These are phyloP conservation scores for Drosophila simulans DNA, from an alignment of 1,140 invertebrate species.

Conservation along the genomic window DNA sequence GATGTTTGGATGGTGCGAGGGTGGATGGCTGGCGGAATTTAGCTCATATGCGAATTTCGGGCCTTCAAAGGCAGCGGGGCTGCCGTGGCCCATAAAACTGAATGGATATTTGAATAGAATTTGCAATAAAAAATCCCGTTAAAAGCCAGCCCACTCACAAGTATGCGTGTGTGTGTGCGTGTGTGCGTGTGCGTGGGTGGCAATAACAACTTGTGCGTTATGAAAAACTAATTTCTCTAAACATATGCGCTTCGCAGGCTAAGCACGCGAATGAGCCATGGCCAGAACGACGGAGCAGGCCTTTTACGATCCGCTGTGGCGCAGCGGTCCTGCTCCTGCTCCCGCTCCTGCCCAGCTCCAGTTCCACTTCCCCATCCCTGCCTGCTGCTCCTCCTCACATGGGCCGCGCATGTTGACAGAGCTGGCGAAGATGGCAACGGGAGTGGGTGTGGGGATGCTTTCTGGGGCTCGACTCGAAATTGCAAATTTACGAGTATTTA, in stretches of 20 bases:
- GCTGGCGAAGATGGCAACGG: not conserved
- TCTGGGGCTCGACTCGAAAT: slow-evolving; percentile 56
- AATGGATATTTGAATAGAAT: slow-evolving; percentile 84
- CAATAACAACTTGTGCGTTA: slow-evolving; percentile 84
- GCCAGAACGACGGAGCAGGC: not conserved
- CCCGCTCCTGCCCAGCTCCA: not conserved
- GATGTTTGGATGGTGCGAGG: too few relatives aligned
- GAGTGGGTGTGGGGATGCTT: not conserved
- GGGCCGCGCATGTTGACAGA: slow-evolving; percentile 54
- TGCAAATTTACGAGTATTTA: slow-evolving; percentile 84
- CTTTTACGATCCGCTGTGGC: slow-evolving; percentile 63
- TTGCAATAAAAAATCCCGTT: slow-evolving; percentile 84
- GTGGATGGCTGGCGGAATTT: slow-evolving; percentile 37
- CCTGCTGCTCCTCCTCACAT: slow-evolving; percentile 5
- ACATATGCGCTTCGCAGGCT: slow-evolving; percentile 79
- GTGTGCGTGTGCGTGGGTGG: slow-evolving; percentile 43
- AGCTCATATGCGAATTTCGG: slow-evolving; percentile 74
- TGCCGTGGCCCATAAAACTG: slow-evolving; percentile 70
- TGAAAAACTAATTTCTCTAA: slow-evolving; percentile 84
- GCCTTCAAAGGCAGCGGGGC: slow-evolving; percentile 30
- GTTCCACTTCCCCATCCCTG: too few relatives aligned
- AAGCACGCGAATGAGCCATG: slow-evolving; percentile 45
- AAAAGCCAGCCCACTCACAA: slow-evolving; percentile 54
- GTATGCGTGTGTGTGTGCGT: slow-evolving; percentile 1
- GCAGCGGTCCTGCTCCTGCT: slow-evolving; percentile 4